phyloP scores from a whole-genome alignment of 2,113 vertebrate species.

The Heteronetta atricapilla region DNA sequence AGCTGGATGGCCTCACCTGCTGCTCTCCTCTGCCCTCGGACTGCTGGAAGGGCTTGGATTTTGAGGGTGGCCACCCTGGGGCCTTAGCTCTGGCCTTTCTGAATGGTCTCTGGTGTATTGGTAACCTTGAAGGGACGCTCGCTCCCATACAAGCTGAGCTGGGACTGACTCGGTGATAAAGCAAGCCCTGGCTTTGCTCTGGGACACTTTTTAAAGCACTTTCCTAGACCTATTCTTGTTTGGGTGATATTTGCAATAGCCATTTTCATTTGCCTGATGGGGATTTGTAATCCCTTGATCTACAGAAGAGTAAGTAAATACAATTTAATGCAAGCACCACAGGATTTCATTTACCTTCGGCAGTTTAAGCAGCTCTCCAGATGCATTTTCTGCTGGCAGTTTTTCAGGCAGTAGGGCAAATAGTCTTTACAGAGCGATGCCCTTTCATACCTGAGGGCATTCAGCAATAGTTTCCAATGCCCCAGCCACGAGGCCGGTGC shows the following conservation, averaged over 20 bases:
- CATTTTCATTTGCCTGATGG: neutral
- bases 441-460: neutral
- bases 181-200: neutral
- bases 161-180: neutral
- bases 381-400: neutral
- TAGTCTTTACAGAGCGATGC: neutral
- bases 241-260: neutral
- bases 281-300: neutral
- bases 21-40: neutral
- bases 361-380: neutral
- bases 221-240: neutral
- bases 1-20: neutral
- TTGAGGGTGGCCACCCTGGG: neutral
- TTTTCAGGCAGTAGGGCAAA: neutral
- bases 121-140: neutral
- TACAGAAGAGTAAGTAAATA: neutral
- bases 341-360: neutral
- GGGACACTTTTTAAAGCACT: neutral
- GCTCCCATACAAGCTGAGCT: neutral
- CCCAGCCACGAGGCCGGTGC: neutral
- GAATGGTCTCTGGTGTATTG: neutral
- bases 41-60: neutral
- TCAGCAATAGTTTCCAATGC: neutral
- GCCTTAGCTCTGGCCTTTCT: neutral
- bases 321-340: fast-evolving